Conservation (phyloP, 2,797 vertebrate genomes). For the Danio choprae region DNA sequence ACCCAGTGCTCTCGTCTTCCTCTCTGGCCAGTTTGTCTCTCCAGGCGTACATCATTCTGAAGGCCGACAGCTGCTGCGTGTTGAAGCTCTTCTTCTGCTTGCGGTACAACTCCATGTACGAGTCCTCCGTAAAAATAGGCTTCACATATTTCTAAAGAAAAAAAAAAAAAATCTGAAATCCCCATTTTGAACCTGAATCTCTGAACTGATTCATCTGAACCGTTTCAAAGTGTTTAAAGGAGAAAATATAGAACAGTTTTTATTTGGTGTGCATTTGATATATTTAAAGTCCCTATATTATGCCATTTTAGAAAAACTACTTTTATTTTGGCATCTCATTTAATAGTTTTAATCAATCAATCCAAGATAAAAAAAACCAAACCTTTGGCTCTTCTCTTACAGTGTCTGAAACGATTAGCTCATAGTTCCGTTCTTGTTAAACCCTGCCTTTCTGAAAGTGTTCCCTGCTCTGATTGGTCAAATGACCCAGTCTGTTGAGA, state of each 20-base stretch:
- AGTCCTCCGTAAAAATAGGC: constrained; percentile 93
- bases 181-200: not conserved
- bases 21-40: constrained; percentile 91
- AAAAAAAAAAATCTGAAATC: not conserved
- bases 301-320: too few relatives aligned
- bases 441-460: too few relatives aligned
- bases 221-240: not conserved
- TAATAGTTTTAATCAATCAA: too few relatives aligned
- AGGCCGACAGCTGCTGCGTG: constrained; percentile 91
- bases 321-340: too few relatives aligned
- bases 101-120: constrained; percentile 90
- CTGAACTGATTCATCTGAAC: not conserved
- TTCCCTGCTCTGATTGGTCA: too few relatives aligned
- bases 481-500: too few relatives aligned
- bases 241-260: not conserved
- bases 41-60: constrained; percentile 92
- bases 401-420: too few relatives aligned
- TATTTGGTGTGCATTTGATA: not conserved
- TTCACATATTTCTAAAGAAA: constrained; percentile 89
- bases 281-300: not conserved
- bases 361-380: too few relatives aligned
- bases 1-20: constrained; percentile 98
- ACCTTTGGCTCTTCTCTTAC: too few relatives aligned
- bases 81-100: constrained; percentile 94
- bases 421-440: too few relatives aligned